Conservation (phyloP, 2,888 invertebrate species). For the Tholera decimalis region DNA sequence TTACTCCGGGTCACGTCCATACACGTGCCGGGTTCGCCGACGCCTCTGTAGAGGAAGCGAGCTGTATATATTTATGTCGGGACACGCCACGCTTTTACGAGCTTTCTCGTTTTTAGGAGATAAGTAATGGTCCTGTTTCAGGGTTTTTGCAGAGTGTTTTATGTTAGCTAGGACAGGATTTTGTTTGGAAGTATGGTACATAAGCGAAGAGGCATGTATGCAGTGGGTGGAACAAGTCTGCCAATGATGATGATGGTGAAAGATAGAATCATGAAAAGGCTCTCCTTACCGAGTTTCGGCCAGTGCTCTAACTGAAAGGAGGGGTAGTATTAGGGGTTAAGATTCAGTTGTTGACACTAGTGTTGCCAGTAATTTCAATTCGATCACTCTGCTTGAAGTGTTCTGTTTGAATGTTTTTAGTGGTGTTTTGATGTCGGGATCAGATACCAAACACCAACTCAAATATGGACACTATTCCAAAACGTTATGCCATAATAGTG, state of each 20-base stretch:
- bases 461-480: too few relatives aligned
- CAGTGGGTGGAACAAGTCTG: not conserved
- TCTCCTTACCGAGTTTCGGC: too few relatives aligned
- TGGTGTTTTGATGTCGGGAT: too few relatives aligned
- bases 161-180: not conserved
- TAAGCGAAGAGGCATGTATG: not conserved
- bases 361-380: too few relatives aligned
- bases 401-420: too few relatives aligned
- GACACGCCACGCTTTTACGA: slow-evolving; percentile 41
- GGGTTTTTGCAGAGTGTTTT: slow-evolving; percentile 13
- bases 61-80: slow-evolving; percentile 38
- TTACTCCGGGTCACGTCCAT: slow-evolving; percentile 63
- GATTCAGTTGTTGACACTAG: too few relatives aligned
- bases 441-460: too few relatives aligned
- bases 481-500: not conserved
- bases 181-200: not conserved
- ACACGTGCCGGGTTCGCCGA: slow-evolving; percentile 55
- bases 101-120: slow-evolving; percentile 35
- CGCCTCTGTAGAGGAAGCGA: slow-evolving; percentile 36
- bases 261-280: too few relatives aligned
- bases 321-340: too few relatives aligned
- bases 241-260: not conserved
- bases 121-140: slow-evolving; percentile 32
- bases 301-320: too few relatives aligned
- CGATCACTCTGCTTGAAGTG: too few relatives aligned